phyloP scores from a whole-genome alignment of 37 sponge, comb jelly and placozoan species.

The Eunapius fragilis region DNA sequence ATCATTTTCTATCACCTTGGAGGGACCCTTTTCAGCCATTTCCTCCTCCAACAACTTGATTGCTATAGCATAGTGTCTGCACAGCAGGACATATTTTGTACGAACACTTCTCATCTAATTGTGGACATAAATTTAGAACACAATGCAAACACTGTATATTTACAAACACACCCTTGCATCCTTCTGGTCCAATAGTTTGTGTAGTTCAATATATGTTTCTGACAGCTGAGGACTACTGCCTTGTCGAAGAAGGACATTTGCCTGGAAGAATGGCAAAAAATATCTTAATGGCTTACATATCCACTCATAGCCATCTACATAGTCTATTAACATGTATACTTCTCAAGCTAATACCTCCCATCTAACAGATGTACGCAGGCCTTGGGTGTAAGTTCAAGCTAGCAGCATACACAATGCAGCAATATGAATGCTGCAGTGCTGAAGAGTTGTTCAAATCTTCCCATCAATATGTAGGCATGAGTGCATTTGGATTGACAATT shows the following conservation, averaged over 20 bases:
- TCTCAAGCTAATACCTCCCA: neutral
- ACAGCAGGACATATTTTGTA: constrained; percentile 26
- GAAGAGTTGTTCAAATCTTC: too few species aligned
- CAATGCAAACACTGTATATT: neutral
- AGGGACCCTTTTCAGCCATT: constrained; percentile 39
- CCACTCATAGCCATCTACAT: too few species aligned
- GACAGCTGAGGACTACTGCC: constrained; percentile 6
- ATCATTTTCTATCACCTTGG: constrained; percentile 40
- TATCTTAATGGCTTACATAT: too few species aligned
- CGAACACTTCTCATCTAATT: constrained; percentile 40
- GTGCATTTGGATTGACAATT: too few species aligned
- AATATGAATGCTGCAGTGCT: too few species aligned
- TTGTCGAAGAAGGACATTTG: neutral
- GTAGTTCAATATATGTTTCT: constrained; percentile 54
- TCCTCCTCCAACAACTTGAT: constrained; percentile 70
- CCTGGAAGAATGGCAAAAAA: too few species aligned
- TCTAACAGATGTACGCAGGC: too few species aligned
- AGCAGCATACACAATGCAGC: too few species aligned
- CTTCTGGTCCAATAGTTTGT: constrained; percentile 64
- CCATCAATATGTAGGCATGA: too few species aligned
- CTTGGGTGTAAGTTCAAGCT: too few species aligned
- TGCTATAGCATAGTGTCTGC: constrained; percentile 43
- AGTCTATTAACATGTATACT: neutral
- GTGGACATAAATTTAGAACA: neutral
- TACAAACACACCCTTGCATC: constrained; percentile 33